Conservation (phyloP, 2,113 vertebrate genomes). For the Dasypus novemcinctus region DNA sequence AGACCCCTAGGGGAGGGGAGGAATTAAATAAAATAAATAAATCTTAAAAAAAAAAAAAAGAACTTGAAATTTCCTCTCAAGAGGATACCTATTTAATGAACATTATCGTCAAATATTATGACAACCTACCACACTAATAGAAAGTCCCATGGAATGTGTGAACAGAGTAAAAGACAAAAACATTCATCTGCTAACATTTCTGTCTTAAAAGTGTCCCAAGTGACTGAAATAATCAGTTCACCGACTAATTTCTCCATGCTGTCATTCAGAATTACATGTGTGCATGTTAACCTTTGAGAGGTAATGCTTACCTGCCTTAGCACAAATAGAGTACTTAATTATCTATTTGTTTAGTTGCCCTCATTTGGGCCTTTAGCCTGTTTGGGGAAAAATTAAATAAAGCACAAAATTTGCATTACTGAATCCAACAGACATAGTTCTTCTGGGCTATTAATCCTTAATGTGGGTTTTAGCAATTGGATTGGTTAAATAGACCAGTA, state of each 20-base stretch:
- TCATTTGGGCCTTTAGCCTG: not conserved
- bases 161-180: conserved; percentile 73
- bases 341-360: not conserved
- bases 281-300: not conserved
- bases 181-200: conserved; percentile 62
- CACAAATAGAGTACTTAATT: not conserved
- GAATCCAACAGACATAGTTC: not conserved
- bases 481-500: not conserved
- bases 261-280: not conserved
- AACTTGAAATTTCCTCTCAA: not conserved
- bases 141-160: conserved; percentile 70
- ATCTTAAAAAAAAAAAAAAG: too few relatives aligned
- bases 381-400: not conserved
- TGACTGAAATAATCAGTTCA: conserved; percentile 51
- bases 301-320: not conserved
- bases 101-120: conserved; percentile 67
- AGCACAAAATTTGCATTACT: conserved; percentile 3
- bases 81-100: conserved; percentile 67
- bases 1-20: too few relatives aligned
- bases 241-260: not conserved
- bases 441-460: not conserved
- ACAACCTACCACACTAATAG: conserved; percentile 68
- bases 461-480: not conserved
- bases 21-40: too few relatives aligned
- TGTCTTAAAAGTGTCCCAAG: conserved; percentile 58